A percentile compares a stretch with the other conserved stretches of the same genome.
These are phyloP conservation scores for Amorpha juglandis DNA, from an alignment of 2,888 invertebrate genomes.

Conservation along the genomic window DNA sequence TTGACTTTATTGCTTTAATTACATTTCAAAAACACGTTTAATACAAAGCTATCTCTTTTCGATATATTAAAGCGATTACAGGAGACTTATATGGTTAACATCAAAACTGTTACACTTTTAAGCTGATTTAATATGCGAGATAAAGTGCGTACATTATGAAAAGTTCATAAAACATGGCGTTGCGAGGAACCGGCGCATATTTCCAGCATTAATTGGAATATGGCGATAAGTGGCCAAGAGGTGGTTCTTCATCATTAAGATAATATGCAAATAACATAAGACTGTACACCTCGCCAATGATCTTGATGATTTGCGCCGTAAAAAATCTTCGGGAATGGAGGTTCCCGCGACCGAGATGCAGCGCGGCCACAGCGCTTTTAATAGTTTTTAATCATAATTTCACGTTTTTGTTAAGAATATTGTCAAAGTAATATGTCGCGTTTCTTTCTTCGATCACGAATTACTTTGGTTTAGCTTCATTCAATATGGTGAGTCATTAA, in stretches of 20 bases:
- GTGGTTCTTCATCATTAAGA: conserved; percentile 74
- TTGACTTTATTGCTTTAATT: conserved; percentile 19
- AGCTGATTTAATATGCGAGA: conserved; percentile 63
- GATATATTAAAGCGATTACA: conserved; percentile 46
- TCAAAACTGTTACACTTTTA: conserved; percentile 63
- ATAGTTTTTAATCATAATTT: no score
- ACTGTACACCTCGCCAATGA: no score
- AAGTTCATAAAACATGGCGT: conserved; percentile 71
- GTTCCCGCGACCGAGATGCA: no score
- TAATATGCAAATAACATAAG: conserved; percentile 70
- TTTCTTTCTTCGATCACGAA: no score
- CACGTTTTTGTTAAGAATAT: no score
- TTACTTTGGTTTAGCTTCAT: no score
- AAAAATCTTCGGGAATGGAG: no score
- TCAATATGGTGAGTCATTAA: no score
- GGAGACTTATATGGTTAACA: conserved; percentile 49
- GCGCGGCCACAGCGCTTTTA: no score
- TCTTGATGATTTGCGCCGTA: no score
- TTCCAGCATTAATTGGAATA: conserved; percentile 77
- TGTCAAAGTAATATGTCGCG: no score
- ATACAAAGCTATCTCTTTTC: conserved; percentile 29
- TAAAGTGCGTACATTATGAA: conserved; percentile 68
- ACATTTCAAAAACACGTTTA: conserved; percentile 6
- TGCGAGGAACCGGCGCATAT: conserved; percentile 61
- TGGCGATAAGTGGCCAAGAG: conserved; percentile 67